phyloP scores from a whole-genome alignment of 2,113 vertebrate genomes.

The Tyto alba region DNA sequence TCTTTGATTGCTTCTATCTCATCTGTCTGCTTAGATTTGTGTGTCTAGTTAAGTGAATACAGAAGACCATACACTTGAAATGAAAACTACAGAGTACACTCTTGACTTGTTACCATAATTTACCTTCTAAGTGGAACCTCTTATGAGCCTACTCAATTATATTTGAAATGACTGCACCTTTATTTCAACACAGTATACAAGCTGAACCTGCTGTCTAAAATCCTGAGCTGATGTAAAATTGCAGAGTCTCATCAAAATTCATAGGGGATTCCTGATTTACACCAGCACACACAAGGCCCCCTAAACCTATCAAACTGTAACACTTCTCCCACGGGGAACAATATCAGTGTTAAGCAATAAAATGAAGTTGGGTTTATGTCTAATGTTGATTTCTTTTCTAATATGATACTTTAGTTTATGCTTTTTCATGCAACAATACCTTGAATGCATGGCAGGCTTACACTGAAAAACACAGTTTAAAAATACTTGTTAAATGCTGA shows the following conservation, averaged over 20 bases:
- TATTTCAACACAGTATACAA: background rate
- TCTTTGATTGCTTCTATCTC: constrained; percentile 54
- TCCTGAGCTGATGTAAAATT: constrained; percentile 30
- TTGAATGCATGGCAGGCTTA: constrained; percentile 14
- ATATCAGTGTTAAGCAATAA: constrained; percentile 9
- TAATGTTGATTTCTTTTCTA: constrained; percentile 39
- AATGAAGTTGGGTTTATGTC: background rate
- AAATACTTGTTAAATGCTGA: constrained; percentile 47
- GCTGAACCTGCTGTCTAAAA: background rate
- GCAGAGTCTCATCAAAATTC: constrained; percentile 40
- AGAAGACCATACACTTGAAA: constrained; percentile 63
- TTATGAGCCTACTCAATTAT: constrained; percentile 61
- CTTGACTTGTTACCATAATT: constrained; percentile 66
- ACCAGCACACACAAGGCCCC: background rate
- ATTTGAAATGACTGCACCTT: constrained; percentile 54
- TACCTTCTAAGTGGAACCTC: constrained; percentile 62
- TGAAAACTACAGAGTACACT: constrained; percentile 54
- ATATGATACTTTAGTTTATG: background rate
- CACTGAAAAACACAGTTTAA: constrained; percentile 29
- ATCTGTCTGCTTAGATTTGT: constrained; percentile 61
- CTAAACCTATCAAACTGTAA: background rate
- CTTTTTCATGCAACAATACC: constrained; percentile 26
- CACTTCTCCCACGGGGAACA: background rate
- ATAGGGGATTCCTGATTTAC: constrained; percentile 44
- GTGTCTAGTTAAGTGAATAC: constrained; percentile 62